These are phyloP conservation scores for Drosophila anomalipes DNA, from an alignment of 2,888 invertebrate species.

Conservation along the genomic window DNA sequence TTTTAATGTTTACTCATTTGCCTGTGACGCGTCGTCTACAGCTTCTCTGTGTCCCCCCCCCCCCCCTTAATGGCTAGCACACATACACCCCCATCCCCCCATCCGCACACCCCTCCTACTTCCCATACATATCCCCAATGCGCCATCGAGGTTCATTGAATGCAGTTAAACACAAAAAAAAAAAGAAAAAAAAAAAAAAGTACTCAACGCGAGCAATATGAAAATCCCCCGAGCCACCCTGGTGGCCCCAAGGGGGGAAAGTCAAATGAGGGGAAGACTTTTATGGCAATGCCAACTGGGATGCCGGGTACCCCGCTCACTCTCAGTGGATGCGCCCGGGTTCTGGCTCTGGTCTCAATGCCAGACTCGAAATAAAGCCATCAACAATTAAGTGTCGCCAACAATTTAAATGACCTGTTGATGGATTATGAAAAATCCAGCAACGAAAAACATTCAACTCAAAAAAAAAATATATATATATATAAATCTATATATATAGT, in stretches of 20 bases:
- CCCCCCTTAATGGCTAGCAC: not conserved
- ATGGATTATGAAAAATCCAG: slow-evolving; percentile 35
- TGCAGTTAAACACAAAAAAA: slow-evolving; percentile 14
- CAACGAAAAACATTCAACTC: slow-evolving; percentile 1
- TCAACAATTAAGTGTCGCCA: slow-evolving; percentile 70
- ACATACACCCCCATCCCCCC: not conserved
- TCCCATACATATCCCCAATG: slow-evolving; percentile 1
- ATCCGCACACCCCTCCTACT: not conserved
- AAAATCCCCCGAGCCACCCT: slow-evolving; percentile 57
- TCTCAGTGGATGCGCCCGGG: slow-evolving; percentile 3
- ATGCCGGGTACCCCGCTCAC: not conserved
- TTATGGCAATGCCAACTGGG: slow-evolving; percentile 50
- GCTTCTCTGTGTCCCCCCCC: slow-evolving; percentile 26
- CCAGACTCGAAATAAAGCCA: slow-evolving; percentile 62
- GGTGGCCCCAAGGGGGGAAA: slow-evolving; percentile 20
- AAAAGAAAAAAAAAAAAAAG: not conserved
- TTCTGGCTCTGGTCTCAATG: slow-evolving; percentile 27
- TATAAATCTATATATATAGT: not conserved
- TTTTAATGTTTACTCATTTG: slow-evolving; percentile 59
- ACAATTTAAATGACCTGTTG: slow-evolving; percentile 62
- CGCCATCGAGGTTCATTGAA: slow-evolving; percentile 30
- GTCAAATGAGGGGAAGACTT: slow-evolving; percentile 34
- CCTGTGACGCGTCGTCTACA: slow-evolving; percentile 40
- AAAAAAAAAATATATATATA: not conserved
- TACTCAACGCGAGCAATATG: slow-evolving; percentile 45